Evolutionary conservation across 2,888 invertebrate species (phyloP), one percentile per base, ranked within the genome.

Genomic region (Candidula unifasciata): DNA sequence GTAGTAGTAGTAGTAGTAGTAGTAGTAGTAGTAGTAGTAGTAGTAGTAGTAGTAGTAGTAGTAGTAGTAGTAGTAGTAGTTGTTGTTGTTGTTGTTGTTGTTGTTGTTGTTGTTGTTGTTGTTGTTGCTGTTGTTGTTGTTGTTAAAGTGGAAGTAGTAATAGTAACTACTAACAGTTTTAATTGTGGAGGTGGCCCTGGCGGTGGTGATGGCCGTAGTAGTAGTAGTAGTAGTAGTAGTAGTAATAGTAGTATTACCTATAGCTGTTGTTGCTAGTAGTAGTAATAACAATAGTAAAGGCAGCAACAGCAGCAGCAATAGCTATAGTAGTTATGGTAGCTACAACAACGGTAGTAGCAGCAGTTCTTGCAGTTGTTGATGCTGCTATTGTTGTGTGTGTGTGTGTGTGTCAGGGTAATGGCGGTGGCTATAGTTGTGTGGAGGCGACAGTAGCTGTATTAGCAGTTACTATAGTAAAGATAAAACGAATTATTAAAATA

Each of bases 11-110:
- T 79, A 79, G 79, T 64, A 60, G 60, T 78, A 78, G 78, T 60
- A 78, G 78, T 77, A 77, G 77, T 60, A 78, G 78, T 60, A 78
- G 78, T 60, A 78, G 78, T 78, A 78, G 78, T 57, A 78, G 78
- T 78, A 78, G 78, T 78, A 79, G 66, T 64, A 64, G 60, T 66
- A 79, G 79, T 6, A 64, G 64, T 79, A 64, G 79, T 35, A 64
- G 66, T 33, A 79, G 79, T 79, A 79, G 64, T 79, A 64, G 79
- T 64, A 60, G 64, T 79, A 64, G 64, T 33, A 64, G 60, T 79
- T 27, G 79, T 79, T 27, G 64, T 64, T 27, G 64, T 79, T 27
- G 64, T 64, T 64, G 79, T 79, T 6, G 79, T 64, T 33, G 79
- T 78, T 6, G 79, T 79, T 13, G 78, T 57, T 33, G 79, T 79